phyloP scores from a whole-genome alignment of 2,113 vertebrate species.

The Ariopsis seemanni region DNA sequence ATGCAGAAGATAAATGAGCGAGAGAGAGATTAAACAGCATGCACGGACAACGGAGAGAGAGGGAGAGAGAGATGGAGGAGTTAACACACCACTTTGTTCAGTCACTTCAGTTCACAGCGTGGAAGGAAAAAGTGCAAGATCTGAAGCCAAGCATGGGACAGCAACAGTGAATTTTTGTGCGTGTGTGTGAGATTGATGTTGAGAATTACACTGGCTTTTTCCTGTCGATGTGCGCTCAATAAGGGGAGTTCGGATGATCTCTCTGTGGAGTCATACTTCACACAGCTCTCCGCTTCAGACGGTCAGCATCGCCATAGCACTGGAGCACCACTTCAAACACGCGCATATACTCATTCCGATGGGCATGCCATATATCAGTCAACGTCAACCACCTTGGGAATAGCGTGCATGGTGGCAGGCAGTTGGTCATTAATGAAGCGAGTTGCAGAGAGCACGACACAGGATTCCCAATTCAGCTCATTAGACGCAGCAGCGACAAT shows the following conservation, averaged over 20 bases:
- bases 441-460: conserved; percentile 8
- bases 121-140: neutral
- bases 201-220: conserved; percentile 39
- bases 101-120: conserved; percentile 16
- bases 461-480: conserved; percentile 24
- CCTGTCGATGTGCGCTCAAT: conserved; percentile 5
- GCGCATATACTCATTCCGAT: neutral
- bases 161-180: neutral
- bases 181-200: conserved; percentile 13
- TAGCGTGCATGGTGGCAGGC: conserved; percentile 1
- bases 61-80: conserved; percentile 4
- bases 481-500: neutral
- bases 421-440: conserved; percentile 31
- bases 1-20: conserved; percentile 8
- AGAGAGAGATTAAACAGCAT: conserved; percentile 10
- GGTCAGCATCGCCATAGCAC: neutral
- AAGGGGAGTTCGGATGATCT: neutral
- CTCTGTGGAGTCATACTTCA: conserved; percentile 40
- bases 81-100: neutral
- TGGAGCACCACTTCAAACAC: conserved; percentile 37
- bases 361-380: conserved; percentile 18
- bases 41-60: neutral
- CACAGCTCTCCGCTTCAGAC: conserved; percentile 6
- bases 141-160: neutral
- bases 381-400: conserved; percentile 38